Base-by-base conservation (phyloP, 2,113 vertebrate species). In the Carassius auratus region DNA sequence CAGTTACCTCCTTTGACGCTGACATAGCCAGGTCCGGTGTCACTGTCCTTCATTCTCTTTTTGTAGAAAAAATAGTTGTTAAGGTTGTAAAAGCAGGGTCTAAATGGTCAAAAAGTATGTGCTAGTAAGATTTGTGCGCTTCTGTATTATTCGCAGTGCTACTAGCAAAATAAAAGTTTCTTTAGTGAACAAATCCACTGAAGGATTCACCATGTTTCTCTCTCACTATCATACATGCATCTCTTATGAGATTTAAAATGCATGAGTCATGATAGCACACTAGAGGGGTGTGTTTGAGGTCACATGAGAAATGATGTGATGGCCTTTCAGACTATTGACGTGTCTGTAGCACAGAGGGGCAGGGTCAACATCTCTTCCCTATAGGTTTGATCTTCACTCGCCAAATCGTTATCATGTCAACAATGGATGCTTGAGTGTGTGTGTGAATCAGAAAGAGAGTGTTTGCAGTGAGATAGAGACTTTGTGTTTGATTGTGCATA, bases 1-100 rank as follows among this genome's bases (percentile, higher is more conserved):
- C 96, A 0, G 96, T 96, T 38, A 95, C 96, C 1, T 94, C 95
- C 9, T 97, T 97, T 48, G 96, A 97, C 57, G 93, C 95, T 0
- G 96, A 97, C 86, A 96, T 97, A 66, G 95, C 95, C 83, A 95
- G 96, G 97, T 96, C 21, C 79, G 30, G 30, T 30, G 23, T 50
- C 8, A 8, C 52, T 59, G 13, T 36, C 17, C 9, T 36, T 57
- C 52, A 36, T 74, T 71, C n/a, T 75, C 17, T 52, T 52, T 33
- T 68, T 30, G 12, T 30, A 30, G 12, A 5, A 74, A 74, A 74
- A 74, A 23, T 0, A 14, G 38, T 48, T 42, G 45, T n/a, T 21
- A 48, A 14, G n/a, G 38, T 74, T 23, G 38, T 21, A 71, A 73
- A 42, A 42, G 36, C 66, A 19, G 4, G 3, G 21, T 45, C 19